Conservation (phyloP, 2,888 invertebrate genomes). For the Sesia apiformis region DNA sequence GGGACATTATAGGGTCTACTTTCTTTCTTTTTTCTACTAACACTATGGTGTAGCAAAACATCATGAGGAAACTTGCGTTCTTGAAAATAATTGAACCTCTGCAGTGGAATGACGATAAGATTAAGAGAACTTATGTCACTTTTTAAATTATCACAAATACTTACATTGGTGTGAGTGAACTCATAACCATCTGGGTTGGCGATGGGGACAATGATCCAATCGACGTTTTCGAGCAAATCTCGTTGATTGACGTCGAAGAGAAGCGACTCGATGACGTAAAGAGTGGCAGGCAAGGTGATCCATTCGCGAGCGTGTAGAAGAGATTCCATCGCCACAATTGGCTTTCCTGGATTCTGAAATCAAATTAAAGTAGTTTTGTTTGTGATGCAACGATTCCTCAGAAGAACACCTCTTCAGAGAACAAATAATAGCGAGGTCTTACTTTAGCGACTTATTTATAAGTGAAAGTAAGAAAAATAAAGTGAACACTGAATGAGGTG, state of each 20-base stretch:
- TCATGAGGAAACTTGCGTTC: too few relatives aligned
- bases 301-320: constrained; percentile 81
- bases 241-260: constrained; percentile 70
- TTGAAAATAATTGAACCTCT: not conserved
- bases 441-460: too few relatives aligned
- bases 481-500: too few relatives aligned
- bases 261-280: constrained; percentile 79
- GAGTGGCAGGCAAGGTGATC: constrained; percentile 77
- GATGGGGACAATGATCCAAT: constrained; percentile 79
- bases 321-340: constrained; percentile 73
- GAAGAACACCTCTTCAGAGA: too few relatives aligned
- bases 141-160: constrained; percentile 9
- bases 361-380: too few relatives aligned
- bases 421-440: too few relatives aligned
- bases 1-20: too few relatives aligned
- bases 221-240: constrained; percentile 70
- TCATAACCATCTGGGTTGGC: constrained; percentile 84
- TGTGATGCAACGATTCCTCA: too few relatives aligned
- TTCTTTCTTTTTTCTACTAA: too few relatives aligned
- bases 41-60: too few relatives aligned
- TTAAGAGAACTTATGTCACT: not conserved
- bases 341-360: constrained; percentile 53
- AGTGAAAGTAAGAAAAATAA: too few relatives aligned
- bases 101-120: not conserved
- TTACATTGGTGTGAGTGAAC: constrained; percentile 64